Evolutionary conservation across 2,113 vertebrate genomes (phyloP), one percentile per base, ranked within the genome.

Genomic region (Peromyscus leucopus): DNA sequence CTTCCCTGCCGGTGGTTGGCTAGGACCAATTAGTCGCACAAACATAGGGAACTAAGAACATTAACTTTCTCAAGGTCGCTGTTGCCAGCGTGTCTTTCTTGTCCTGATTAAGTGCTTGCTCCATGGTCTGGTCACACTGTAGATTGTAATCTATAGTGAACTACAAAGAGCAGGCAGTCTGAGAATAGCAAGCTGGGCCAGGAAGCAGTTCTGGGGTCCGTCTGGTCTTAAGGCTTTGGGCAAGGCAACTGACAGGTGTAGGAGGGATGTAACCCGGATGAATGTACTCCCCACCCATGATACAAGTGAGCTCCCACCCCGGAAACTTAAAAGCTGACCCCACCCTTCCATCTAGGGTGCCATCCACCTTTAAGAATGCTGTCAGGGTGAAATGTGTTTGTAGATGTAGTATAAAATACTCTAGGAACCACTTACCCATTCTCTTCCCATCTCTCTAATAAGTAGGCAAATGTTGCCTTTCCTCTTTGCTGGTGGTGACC

Each of bases 11-110:
- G 55, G 9, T 65, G 51, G 79, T 72, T 93, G 83, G n/a, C 78
- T 15, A 55, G 33, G 79, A 88, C 51, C 69, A 80, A 76, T 59
- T 92, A 91, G n/a, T 84, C 78, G 79, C 67, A 93, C 94, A 93
- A 95, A 93, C 80, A 91, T 22, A 86, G 59, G 42, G 16, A 94
- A 89, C 59, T 72, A 48, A 85, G 86, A 59, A 55, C 24, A 69
- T 74, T 79, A 95, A 80, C 33, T 61, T 89, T 71, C 76, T 86
- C 51, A 76, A 91, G 82, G 86, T 86, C 59, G 89, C 42, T 63
- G 71, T 9, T 61, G 9, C 42, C 51, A 2, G 22, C 11, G 4
- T 1, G 0, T 63, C 87, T 86, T 46, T 82, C 92, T 80, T 72
- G 65, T 55, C 61, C 33, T 85, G 90, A 78, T 7, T 79, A 13